Evolutionary conservation across 2,113 vertebrate species (phyloP).

Genomic region (Morone saxatilis): DNA sequence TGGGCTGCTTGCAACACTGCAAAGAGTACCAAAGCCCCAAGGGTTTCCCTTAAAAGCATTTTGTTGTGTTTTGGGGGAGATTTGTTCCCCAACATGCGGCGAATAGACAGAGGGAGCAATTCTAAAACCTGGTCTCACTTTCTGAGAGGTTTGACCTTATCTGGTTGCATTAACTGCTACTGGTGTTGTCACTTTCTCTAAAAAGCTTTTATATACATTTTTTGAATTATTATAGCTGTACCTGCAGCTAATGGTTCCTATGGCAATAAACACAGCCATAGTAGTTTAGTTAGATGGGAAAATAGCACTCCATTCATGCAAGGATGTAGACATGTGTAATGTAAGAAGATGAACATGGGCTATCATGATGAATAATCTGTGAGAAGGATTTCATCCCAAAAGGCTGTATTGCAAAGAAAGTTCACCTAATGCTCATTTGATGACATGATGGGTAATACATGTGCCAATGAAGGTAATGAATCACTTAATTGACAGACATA

Average conservation of each 20-base stretch:
- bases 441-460: neutral
- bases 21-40: conserved; percentile 36
- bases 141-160: conserved; percentile 40
- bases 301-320: neutral
- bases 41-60: conserved; percentile 69
- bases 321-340: neutral
- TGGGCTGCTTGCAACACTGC: conserved; percentile 28
- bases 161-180: conserved; percentile 9
- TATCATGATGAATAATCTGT: neutral
- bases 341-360: neutral
- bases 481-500: neutral
- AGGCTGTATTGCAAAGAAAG: too few relatives aligned
- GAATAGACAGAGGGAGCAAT: neutral
- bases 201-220: neutral
- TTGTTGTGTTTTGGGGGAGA: conserved; percentile 42
- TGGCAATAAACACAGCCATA: neutral
- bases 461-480: neutral
- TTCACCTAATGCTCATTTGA: neutral
- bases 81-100: conserved; percentile 14
- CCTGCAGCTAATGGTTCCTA: neutral
- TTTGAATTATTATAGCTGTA: neutral
- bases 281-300: neutral
- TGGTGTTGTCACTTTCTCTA: neutral
- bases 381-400: neutral
- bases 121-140: neutral